Conservation (phyloP, 2,888 invertebrate species). For the Tipula lateralis region DNA sequence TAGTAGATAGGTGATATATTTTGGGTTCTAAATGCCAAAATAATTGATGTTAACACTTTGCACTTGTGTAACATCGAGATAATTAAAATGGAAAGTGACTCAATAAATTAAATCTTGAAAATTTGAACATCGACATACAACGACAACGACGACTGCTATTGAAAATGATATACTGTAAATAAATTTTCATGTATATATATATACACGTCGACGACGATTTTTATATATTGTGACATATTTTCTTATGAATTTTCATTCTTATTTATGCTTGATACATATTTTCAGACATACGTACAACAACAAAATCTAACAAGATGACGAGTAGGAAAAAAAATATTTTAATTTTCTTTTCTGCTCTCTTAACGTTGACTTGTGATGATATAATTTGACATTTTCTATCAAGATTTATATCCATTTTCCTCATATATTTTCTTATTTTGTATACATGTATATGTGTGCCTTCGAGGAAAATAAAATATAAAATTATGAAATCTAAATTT, state of each 20-base stretch:
- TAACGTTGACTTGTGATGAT: constrained; percentile 24
- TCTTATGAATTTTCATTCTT: constrained; percentile 19
- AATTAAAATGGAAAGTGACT: constrained; percentile 19
- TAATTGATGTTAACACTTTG: not conserved
- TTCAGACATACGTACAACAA: not conserved
- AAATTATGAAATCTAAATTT: constrained; percentile 11
- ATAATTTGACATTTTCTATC: constrained; percentile 24
- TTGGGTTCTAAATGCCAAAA: not conserved
- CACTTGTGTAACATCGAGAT: not conserved
- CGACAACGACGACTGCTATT: not conserved
- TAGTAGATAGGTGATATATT: not conserved
- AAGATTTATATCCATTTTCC: constrained; percentile 24
- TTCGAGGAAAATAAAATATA: constrained; percentile 1
- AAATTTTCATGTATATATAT: not conserved
- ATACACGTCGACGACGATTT: not conserved
- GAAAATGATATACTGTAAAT: constrained; percentile 24
- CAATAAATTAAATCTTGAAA: not conserved
- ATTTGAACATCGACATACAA: not conserved
- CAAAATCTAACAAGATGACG: not conserved
- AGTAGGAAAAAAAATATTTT: not conserved
- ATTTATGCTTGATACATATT: not conserved
- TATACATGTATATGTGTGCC: not conserved
- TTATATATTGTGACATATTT: constrained; percentile 11
- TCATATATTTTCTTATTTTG: not conserved
- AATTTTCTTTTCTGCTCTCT: constrained; percentile 24